Conservation (phyloP, 2,797 vertebrate genomes). For the Schizothorax lantsangensis region DNA sequence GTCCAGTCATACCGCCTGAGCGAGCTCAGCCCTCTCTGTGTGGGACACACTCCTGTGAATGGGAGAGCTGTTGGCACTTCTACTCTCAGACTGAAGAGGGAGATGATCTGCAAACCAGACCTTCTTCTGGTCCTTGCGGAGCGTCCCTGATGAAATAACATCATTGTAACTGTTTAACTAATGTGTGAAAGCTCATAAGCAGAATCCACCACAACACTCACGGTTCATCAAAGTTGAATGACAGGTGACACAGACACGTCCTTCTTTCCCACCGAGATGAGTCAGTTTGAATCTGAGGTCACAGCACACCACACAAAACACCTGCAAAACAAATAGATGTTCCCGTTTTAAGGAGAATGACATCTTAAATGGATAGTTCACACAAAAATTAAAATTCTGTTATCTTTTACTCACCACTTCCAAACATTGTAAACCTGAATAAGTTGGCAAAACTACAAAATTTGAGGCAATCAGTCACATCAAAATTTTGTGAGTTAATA, state of each 20-base stretch:
- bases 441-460: neutral
- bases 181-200: neutral
- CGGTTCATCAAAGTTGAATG: constrained; percentile 93
- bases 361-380: neutral
- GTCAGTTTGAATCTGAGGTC: constrained; percentile 92
- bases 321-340: constrained; percentile 73
- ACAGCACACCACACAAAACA: constrained; percentile 96
- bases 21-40: constrained; percentile 43
- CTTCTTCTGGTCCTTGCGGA: constrained; percentile 91
- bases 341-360: neutral
- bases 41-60: constrained; percentile 67
- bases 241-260: constrained; percentile 95
- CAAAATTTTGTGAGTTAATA: neutral
- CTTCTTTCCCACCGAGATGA: constrained; percentile 97
- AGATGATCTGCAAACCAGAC: constrained; percentile 99
- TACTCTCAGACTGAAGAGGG: constrained; percentile 88
- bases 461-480: neutral
- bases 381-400: neutral
- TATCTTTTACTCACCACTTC: neutral
- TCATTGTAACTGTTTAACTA: neutral
- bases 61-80: constrained; percentile 89
- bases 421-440: neutral
- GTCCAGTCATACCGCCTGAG: constrained; percentile 39
- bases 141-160: constrained; percentile 71
- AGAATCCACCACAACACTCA: constrained; percentile 73